A percentile compares a stretch with the other conserved stretches of the same genome.
phyloP scores from a whole-genome alignment of 35 echinoderm and acorn worm genomes.

The Heliocidaris tuberculata region DNA sequence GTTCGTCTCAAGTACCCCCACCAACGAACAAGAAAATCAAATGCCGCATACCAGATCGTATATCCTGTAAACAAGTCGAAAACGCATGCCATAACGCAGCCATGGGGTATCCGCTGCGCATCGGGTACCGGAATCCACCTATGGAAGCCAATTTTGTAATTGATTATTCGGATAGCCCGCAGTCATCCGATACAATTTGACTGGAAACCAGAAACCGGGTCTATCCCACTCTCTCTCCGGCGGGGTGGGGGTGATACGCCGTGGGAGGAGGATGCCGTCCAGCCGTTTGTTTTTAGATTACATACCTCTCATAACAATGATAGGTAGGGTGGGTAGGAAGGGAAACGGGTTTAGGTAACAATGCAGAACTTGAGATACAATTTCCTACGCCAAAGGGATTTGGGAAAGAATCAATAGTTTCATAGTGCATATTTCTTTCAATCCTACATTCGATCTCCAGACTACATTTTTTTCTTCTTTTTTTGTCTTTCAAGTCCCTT shows the following conservation, averaged over 20 bases:
- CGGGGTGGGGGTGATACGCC: background rate
- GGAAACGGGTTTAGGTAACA: background rate
- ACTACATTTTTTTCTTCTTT: background rate
- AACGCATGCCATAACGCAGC: background rate
- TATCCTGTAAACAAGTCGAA: constrained; percentile 3
- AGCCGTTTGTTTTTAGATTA: background rate
- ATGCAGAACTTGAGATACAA: background rate
- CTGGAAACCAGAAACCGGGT: background rate
- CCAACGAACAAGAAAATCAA: background rate
- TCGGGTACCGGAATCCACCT: background rate
- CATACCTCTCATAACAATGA: constrained; percentile 1
- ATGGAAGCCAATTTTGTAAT: constrained; percentile 11
- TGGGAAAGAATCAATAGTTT: background rate
- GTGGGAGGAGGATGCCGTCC: background rate
- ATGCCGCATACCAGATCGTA: background rate
- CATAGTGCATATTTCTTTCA: background rate
- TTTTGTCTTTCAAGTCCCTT: background rate
- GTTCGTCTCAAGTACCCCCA: background rate
- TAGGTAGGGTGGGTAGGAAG: background rate
- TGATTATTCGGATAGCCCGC: background rate
- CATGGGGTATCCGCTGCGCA: background rate
- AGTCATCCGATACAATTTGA: background rate
- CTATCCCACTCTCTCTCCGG: background rate
- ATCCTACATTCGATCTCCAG: background rate
- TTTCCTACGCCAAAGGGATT: background rate